phyloP scores from a whole-genome alignment of 2,888 invertebrate genomes.

The Actias luna region DNA sequence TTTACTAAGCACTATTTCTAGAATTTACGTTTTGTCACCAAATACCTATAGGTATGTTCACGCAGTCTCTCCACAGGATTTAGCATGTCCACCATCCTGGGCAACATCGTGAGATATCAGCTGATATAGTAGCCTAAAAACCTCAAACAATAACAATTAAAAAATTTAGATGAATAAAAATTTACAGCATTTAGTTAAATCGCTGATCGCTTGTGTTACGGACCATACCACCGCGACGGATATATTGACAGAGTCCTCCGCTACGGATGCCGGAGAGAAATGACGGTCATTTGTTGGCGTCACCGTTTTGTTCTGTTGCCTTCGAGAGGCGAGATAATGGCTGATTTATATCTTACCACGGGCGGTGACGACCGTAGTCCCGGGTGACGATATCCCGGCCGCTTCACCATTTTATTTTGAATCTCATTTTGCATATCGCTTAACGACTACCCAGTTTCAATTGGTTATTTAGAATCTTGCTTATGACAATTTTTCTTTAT shows the following conservation, averaged over 20 bases:
- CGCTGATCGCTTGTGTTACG: slow-evolving; percentile 27
- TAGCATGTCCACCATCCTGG: no score
- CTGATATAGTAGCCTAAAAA: no score
- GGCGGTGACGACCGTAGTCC: slow-evolving; percentile 30
- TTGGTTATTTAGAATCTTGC: not conserved
- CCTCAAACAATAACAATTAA: no score
- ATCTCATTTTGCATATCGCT: not conserved
- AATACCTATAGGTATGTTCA: no score
- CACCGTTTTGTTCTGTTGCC: slow-evolving; percentile 77
- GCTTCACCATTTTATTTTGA: not conserved
- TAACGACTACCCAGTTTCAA: no score
- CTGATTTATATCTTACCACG: slow-evolving; percentile 73
- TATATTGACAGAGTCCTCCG: slow-evolving; percentile 81
- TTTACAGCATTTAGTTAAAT: not conserved
- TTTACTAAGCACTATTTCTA: no score
- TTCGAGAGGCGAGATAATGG: slow-evolving; percentile 78
- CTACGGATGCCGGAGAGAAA: slow-evolving; percentile 73
- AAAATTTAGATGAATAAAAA: not conserved
- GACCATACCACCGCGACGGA: slow-evolving; percentile 41
- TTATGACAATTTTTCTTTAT: no score
- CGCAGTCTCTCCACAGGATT: no score
- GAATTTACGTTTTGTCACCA: no score
- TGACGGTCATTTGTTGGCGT: slow-evolving; percentile 79
- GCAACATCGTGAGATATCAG: no score
- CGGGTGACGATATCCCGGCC: not conserved